phyloP scores from a whole-genome alignment of 2,113 vertebrate species.

The Callithrix jacchus region DNA sequence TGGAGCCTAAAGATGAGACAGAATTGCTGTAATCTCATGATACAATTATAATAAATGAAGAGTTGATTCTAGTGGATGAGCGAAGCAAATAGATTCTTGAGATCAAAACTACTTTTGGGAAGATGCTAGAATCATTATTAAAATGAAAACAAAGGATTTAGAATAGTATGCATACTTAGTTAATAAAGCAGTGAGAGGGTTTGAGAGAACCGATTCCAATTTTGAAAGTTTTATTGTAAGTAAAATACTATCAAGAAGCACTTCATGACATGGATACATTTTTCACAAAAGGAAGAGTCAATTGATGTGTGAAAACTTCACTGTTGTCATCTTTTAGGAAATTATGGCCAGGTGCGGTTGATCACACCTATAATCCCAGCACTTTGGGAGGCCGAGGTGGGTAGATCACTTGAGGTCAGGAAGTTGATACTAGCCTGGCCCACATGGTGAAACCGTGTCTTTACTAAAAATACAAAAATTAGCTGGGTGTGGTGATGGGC shows the following conservation, averaged over 20 bases:
- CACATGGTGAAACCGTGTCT: too few species aligned
- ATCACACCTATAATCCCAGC: too few species aligned
- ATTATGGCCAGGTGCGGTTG: accelerated
- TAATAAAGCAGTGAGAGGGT: not conserved
- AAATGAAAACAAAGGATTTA: not conserved
- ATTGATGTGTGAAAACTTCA: not conserved
- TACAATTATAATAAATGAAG: not conserved
- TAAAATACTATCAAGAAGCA: not conserved
- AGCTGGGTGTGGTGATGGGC: too few species aligned
- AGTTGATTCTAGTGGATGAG: not conserved
- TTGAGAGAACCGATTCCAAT: not conserved
- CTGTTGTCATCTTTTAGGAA: not conserved
- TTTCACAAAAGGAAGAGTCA: not conserved
- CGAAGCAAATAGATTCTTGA: not conserved
- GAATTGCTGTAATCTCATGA: not conserved
- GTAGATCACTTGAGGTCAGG: too few species aligned
- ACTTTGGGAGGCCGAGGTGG: too few species aligned
- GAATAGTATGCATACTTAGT: not conserved
- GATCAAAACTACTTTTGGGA: not conserved
- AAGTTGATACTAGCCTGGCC: too few species aligned
- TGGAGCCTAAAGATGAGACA: not conserved
- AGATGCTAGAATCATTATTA: not conserved
- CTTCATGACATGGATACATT: not conserved
- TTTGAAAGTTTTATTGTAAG: not conserved
- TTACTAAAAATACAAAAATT: too few species aligned